phyloP scores from a whole-genome alignment of 2,888 invertebrate genomes.

The Acleris holmiana region DNA sequence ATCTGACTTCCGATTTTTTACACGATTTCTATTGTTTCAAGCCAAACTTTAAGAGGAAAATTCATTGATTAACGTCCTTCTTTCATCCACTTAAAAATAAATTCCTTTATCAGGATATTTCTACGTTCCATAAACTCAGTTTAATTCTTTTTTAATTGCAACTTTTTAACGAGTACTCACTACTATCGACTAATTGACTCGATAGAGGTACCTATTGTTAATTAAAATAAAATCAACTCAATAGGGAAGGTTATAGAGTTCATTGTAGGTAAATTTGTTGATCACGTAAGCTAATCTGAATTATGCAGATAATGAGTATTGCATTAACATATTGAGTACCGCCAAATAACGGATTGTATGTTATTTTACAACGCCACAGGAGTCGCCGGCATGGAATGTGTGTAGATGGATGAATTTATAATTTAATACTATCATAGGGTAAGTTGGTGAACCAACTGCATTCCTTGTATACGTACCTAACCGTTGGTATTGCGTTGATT shows the following conservation, averaged over 20 bases:
- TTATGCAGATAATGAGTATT: conserved; percentile 30
- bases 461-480: conserved; percentile 28
- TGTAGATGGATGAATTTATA: conserved; percentile 6
- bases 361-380: too few species aligned
- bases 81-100: background rate
- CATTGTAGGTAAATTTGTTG: background rate
- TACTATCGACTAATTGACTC: conserved; percentile 6
- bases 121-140: conserved; percentile 1
- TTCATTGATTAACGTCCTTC: too few species aligned
- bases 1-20: too few species aligned
- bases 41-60: too few species aligned
- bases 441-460: conserved; percentile 15
- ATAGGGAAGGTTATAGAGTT: background rate
- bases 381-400: too few species aligned
- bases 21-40: too few species aligned
- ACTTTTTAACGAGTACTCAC: background rate
- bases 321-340: conserved; percentile 11
- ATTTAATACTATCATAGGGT: conserved; percentile 19
- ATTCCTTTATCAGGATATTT: background rate
- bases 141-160: conserved; percentile 7
- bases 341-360: too few species aligned
- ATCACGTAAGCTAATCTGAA: conserved; percentile 17
- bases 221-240: conserved; percentile 3
- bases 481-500: conserved; percentile 18
- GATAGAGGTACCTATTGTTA: background rate